phyloP scores from a whole-genome alignment of 92 coral and sea anemone genomes.

The Galaxea fascicularis region DNA sequence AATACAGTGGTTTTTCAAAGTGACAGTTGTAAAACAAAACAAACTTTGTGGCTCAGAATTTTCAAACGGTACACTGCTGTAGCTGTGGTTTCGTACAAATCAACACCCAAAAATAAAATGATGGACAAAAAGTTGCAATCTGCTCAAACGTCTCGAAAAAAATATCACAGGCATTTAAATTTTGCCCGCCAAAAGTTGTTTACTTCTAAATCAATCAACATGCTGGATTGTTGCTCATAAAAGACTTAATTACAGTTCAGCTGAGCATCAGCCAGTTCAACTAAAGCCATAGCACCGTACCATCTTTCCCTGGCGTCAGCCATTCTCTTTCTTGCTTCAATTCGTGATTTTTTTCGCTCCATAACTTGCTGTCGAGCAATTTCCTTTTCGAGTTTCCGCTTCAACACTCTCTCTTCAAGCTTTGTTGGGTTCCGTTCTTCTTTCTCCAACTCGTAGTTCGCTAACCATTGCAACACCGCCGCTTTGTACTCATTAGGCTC shows the following conservation, averaged over 20 bases:
- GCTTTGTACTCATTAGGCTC: constrained; percentile 94
- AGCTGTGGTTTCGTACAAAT: not conserved
- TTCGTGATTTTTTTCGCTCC: constrained; percentile 89
- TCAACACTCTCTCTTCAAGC: constrained; percentile 72
- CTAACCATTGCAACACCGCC: constrained; percentile 92
- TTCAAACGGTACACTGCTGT: not conserved
- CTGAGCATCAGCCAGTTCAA: constrained; percentile 87
- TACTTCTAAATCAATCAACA: not conserved
- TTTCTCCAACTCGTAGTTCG: constrained; percentile 86
- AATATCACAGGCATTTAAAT: constrained; percentile 31
- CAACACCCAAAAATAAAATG: not conserved
- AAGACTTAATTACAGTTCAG: constrained; percentile 36
- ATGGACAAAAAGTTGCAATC: not conserved
- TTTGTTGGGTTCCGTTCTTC: constrained; percentile 83
- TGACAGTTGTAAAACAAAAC: constrained; percentile 15
- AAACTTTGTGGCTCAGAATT: not conserved
- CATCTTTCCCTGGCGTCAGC: constrained; percentile 95
- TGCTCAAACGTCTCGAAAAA: not conserved
- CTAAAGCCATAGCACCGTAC: constrained; percentile 99
- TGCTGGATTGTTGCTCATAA: not conserved
- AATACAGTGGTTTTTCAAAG: not conserved
- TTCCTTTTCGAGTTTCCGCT: constrained; percentile 77
- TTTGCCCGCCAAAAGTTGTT: constrained; percentile 59
- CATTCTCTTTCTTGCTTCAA: constrained; percentile 89
- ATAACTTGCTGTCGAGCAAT: constrained; percentile 74